Base-by-base conservation (phyloP, 2,797 vertebrate species). In the Galago senegalensis region DNA sequence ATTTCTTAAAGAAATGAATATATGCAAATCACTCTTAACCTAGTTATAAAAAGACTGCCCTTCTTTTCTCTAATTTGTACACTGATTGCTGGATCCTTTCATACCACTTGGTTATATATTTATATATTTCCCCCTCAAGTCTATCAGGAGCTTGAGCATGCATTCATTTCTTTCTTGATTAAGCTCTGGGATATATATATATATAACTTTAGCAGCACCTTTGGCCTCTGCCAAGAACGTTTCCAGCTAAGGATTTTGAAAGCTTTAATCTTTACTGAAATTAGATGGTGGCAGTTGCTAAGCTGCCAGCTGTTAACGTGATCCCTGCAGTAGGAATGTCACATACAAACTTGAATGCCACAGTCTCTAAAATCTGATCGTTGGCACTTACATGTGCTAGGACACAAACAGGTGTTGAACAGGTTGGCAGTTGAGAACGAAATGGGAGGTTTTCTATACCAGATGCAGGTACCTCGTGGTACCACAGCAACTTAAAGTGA, bases 211-310 rank as follows among this genome's bases (percentile, higher is more conserved):
- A 75, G n/a, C 40, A 81, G 46, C 67, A 93, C 93, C 91, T 97
- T 96, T 98, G 95, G 63, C 96, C 89, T 97, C 89, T 94, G 88
- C 94, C 82, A 96, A 94, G 92, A 97, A 75, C 9, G 14, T 97
- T 92, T 96, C 85, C 86, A 97, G 94, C 79, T 73, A 94, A 92
- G 85, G 94, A 94, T 93, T 93, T 96, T 94, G 94, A 93, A 97
- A 97, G 79, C 82, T 72, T 94, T 98, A 97, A 94, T 98, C 98
- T 97, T 97, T 73, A 65, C 95, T 97, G 93, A 98, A 96, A 98
- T 98, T 94, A 97, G 95, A 96, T 7, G 75, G 72, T 94, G 90
- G 92, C 92, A 97, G 97, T 98, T 97, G 92, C 95, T 97, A 98
- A 97, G 89, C 97, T 92, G 90, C 97, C 95, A 97, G 94, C 97